Conservation (phyloP, 2,797 vertebrate genomes). For the Malurus leucopterus region DNA sequence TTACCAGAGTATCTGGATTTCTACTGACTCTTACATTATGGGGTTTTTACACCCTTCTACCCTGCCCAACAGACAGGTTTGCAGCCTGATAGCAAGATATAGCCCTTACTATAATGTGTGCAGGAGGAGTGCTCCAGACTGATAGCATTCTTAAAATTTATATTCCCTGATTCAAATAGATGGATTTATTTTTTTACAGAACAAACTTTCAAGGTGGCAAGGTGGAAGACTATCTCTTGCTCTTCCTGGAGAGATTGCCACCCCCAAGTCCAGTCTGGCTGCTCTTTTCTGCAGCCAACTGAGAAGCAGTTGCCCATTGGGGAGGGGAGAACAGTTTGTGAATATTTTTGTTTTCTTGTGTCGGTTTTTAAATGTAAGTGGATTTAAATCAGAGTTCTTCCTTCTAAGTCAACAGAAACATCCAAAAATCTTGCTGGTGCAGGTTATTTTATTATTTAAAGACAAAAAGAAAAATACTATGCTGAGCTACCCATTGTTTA, state of each 20-base stretch:
- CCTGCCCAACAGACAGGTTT: neutral
- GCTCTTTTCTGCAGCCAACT: neutral
- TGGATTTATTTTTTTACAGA: neutral
- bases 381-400: neutral
- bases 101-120: neutral
- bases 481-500: fast-evolving
- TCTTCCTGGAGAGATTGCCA: neutral
- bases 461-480: neutral
- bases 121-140: neutral
- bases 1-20: neutral
- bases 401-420: neutral
- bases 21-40: neutral
- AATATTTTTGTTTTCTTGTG: neutral
- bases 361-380: neutral
- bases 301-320: neutral
- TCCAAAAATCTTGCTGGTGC: neutral
- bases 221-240: neutral
- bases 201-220: neutral
- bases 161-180: neutral
- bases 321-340: neutral
- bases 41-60: neutral
- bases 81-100: neutral
- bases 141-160: neutral
- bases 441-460: neutral
- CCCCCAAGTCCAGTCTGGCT: neutral